phyloP scores from a whole-genome alignment of 2,113 vertebrate genomes.

The Sorex araneus region DNA sequence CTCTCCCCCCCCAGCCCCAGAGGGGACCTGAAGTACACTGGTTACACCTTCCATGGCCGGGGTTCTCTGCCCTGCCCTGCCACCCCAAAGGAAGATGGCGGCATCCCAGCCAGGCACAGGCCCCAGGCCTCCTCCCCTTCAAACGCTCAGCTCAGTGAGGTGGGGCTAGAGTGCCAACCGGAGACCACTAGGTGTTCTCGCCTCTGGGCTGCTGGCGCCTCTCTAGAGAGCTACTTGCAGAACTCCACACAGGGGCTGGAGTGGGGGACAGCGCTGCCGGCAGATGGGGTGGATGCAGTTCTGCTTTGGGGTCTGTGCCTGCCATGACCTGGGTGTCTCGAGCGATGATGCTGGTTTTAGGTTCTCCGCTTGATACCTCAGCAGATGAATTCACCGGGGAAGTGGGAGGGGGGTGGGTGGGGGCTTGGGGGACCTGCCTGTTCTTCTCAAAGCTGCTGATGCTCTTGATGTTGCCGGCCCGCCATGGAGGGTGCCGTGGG shows the following conservation, averaged over 20 bases:
- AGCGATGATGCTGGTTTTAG: slow-evolving; percentile 36
- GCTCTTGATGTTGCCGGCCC: not conserved
- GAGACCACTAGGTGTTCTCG: not conserved
- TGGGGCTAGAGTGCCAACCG: not conserved
- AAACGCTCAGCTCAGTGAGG: not conserved
- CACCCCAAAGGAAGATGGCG: no score
- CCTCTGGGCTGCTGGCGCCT: not conserved
- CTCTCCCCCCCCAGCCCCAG: not conserved
- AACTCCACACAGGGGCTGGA: not conserved
- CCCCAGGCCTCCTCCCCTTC: not conserved
- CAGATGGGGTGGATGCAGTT: not conserved
- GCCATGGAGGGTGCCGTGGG: not conserved
- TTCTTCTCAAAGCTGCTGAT: not conserved
- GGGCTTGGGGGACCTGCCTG: no score
- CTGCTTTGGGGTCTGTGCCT: not conserved
- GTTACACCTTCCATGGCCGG: not conserved
- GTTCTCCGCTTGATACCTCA: not conserved
- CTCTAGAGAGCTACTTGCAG: not conserved
- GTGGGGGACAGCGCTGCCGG: not conserved
- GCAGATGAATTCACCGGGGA: not conserved
- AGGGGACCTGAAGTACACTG: not conserved
- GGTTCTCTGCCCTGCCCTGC: not conserved
- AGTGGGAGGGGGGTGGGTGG: not conserved
- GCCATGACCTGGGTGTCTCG: not conserved
- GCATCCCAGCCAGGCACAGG: not conserved